Percentiles rank a stretch among this genome's conserved stretches.
These are phyloP conservation scores for Nomada hirtipes DNA, from an alignment of 2,888 invertebrate genomes.

Conservation along the genomic window DNA sequence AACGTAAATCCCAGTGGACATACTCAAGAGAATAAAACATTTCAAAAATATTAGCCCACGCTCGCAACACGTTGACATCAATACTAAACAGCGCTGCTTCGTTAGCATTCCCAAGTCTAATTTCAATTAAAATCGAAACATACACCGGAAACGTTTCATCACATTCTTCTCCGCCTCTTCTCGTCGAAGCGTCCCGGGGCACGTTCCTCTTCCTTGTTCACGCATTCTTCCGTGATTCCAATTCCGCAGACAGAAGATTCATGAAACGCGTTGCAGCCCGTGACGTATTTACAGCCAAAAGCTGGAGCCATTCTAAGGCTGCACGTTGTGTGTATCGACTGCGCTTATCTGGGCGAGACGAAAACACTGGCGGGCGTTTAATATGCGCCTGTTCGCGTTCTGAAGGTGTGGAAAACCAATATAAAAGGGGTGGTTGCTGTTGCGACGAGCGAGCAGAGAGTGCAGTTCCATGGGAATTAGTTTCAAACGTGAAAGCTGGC, in stretches of 20 bases:
- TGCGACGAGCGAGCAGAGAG: neutral
- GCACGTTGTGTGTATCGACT: constrained; percentile 2
- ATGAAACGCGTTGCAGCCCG: constrained; percentile 24
- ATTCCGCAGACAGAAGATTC: constrained; percentile 29
- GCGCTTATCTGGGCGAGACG: constrained; percentile 3
- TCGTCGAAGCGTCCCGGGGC: constrained; percentile 10
- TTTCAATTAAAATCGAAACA: constrained; percentile 32
- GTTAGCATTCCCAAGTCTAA: constrained; percentile 18
- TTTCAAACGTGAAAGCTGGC: constrained; percentile 22
- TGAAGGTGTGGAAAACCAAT: constrained; percentile 12
- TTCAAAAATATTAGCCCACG: neutral
- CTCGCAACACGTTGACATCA: neutral
- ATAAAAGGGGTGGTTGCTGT: neutral
- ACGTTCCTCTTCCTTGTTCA: constrained; percentile 3
- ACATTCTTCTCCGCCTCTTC: constrained; percentile 15
- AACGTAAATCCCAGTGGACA: neutral
- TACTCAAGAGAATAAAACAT: neutral
- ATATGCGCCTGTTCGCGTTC: neutral
- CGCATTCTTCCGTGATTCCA: constrained; percentile 11
- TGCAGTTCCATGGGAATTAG: constrained; percentile 32
- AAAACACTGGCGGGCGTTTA: constrained; percentile 12
- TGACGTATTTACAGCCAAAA: constrained; percentile 37
- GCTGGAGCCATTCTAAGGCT: neutral
- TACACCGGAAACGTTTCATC: constrained; percentile 38
- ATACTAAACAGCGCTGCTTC: constrained; percentile 1